Conservation (phyloP, 92 coral and sea anemone species). For the Pocillopora grandis region DNA sequence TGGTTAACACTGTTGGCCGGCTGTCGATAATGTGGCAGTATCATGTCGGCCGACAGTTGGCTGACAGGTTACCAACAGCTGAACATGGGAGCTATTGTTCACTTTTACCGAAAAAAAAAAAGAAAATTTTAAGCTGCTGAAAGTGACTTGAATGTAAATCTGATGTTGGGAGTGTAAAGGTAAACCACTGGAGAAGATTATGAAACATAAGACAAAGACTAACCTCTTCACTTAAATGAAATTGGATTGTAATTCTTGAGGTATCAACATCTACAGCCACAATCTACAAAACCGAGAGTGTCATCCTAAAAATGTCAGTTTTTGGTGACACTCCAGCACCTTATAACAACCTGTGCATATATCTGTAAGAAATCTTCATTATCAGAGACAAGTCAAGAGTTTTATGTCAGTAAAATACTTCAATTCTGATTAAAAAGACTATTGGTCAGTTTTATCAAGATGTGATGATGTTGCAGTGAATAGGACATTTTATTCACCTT, state of each 20-base stretch:
- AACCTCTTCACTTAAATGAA: conserved; percentile 86
- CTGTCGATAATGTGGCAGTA: too few species aligned
- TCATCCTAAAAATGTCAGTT: not conserved
- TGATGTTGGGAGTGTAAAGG: not conserved
- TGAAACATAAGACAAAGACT: not conserved
- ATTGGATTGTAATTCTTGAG: conserved; percentile 74
- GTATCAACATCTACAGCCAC: conserved; percentile 91
- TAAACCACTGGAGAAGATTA: not conserved
- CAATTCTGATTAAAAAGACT: too few species aligned
- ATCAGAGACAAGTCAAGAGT: too few species aligned
- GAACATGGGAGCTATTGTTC: too few species aligned
- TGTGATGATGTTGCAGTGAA: not conserved
- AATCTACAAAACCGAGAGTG: conserved; percentile 51
- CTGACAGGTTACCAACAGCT: too few species aligned
- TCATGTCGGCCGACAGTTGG: too few species aligned
- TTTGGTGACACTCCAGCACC: not conserved
- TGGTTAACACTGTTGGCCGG: too few species aligned
- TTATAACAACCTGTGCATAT: not conserved
- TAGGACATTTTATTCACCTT: conserved; percentile 47
- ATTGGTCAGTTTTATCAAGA: too few species aligned
- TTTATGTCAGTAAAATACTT: too few species aligned
- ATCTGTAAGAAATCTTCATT: not conserved
- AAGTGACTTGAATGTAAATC: not conserved
- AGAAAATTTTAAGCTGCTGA: too few species aligned
- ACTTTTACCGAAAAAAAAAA: too few species aligned